Base-by-base conservation (phyloP, 2,888 invertebrate genomes). In the Venusia cambrica region DNA sequence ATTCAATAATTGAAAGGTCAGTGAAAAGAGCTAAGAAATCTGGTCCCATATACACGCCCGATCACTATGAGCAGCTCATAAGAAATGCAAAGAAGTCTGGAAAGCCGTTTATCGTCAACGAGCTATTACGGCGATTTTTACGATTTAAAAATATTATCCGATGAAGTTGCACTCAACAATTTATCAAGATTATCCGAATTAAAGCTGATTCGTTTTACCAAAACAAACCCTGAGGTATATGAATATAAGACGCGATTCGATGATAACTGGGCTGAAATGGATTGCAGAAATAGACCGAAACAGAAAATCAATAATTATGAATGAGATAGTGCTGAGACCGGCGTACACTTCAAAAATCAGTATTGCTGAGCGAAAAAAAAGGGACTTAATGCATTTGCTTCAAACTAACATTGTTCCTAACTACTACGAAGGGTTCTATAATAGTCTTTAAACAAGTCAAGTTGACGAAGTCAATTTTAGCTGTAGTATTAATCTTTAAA, bases 1-100 rank as follows among this genome's bases (percentile, higher is more conserved):
- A 53, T 18, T 51, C 50, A 8, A 24, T 50, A 8, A 50, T 50
- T 9, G 53, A 48, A 38, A 54, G 38, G 29, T 8, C 42, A 3
- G 18, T 49, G 2, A 34, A 25, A 22, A 40, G 39, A 36, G 51
- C 51, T 3, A 51, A 54, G 38, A 52, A 48, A 13, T 28, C 51
- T 19, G 51, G 50, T 2, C 22, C 41, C 13, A 48, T 54, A n/a
- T 54, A 54, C 27, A 26, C 43, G 4, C 49, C 56, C 6, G 40
- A 41, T 12, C 54, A 55, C 28, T 48, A 50, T n/a, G 30, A 45
- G 10, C 19, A 28, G 20, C 8, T 50, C 19, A 53, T 47, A 8
- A 7, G 20, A 20, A 20, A 20, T 5, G 20, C 29, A 3, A 49
- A 52, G 18, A 48, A 45, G 25, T 37, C 34, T 9, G 47, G 48